Conservation (phyloP, 2,113 vertebrate genomes). For the Limnothrissa miodon region DNA sequence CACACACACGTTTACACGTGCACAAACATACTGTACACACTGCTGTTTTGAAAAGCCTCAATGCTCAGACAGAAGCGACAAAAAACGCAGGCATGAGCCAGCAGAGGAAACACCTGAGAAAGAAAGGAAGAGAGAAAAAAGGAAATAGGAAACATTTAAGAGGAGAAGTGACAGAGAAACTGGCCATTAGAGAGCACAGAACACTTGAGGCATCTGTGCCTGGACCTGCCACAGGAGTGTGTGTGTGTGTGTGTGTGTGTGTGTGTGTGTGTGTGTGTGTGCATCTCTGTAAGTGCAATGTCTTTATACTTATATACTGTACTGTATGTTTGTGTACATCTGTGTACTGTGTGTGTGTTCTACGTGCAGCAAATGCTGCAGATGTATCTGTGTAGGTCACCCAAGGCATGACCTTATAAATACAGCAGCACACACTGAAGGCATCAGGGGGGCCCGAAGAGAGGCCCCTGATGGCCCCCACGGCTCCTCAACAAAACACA, state of each 20-base stretch:
- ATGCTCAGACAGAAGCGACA: neutral
- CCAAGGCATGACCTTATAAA: constrained; percentile 44
- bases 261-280: neutral
- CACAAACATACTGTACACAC: neutral
- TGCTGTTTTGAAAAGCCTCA: neutral
- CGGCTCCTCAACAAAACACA: constrained; percentile 27
- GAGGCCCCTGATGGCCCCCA: constrained; percentile 1
- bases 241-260: neutral
- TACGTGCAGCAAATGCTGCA: neutral
- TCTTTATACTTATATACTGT: neutral
- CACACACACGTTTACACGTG: no score
- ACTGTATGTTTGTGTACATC: neutral
- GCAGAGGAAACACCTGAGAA: neutral
- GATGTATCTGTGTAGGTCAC: constrained; percentile 21
- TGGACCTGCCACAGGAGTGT: neutral
- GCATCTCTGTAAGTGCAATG: no score
- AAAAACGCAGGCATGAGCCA: neutral
- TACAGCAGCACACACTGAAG: constrained; percentile 46
- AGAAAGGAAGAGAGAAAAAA: neutral
- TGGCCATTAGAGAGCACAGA: neutral
- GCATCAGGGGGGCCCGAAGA: constrained; percentile 25
- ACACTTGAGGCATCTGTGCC: neutral
- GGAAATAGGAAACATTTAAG: neutral
- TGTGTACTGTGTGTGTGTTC: neutral
- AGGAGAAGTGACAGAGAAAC: neutral